phyloP scores from a whole-genome alignment of 2,797 vertebrate genomes.

The Pipistrellus nathusii region DNA sequence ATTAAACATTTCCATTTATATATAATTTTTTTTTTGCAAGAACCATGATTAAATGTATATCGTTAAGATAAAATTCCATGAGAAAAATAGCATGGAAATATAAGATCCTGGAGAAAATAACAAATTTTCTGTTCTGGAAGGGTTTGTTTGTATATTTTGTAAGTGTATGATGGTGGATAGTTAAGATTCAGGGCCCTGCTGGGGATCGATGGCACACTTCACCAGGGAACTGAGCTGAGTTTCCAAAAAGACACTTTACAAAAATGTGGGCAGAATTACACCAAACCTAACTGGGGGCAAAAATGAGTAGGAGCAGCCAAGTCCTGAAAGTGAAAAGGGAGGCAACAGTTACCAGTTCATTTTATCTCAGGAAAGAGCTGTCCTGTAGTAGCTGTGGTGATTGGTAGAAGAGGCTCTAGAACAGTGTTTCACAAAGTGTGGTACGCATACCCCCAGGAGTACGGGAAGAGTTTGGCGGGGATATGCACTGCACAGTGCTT shows the following conservation, averaged over 20 bases:
- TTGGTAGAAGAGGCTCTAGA: not conserved
- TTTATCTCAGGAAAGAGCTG: not conserved
- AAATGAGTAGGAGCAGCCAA: not conserved
- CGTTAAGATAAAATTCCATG: not conserved
- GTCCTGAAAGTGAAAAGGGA: not conserved
- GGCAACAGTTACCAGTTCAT: not conserved
- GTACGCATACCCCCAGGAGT: too few relatives aligned
- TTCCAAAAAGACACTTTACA: not conserved
- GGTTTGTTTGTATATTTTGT: not conserved
- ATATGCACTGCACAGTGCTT: too few relatives aligned
- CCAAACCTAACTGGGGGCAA: not conserved
- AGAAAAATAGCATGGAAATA: not conserved
- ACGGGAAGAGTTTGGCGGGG: too few relatives aligned
- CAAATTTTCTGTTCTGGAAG: not conserved
- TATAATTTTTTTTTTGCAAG: not conserved
- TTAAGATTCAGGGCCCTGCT: not conserved
- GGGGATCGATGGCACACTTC: not conserved
- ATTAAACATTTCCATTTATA: not conserved
- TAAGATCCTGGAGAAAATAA: not conserved
- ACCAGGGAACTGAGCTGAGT: not conserved
- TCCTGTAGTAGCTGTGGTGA: not conserved
- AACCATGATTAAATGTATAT: not conserved
- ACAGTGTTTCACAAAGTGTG: too few relatives aligned
- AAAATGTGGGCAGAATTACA: not conserved
- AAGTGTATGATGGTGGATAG: not conserved